Evolutionary conservation across 1,140 invertebrate genomes (phyloP).

Genomic region (Anastrepha ludens): DNA sequence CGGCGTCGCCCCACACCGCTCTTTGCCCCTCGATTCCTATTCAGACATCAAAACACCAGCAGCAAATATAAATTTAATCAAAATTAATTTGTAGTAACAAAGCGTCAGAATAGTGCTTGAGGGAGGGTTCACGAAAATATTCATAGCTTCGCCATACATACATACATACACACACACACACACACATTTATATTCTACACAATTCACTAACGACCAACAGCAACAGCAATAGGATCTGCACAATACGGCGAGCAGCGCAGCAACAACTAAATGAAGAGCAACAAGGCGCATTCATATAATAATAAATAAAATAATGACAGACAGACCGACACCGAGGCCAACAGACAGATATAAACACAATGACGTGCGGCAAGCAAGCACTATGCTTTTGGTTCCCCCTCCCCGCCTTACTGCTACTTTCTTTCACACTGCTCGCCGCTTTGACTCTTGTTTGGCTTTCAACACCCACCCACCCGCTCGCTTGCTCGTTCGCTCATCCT

Average conservation of each 20-base stretch:
- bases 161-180: too few relatives aligned
- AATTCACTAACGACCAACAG: slow-evolving; percentile 30
- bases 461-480: background rate
- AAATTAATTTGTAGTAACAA: slow-evolving; percentile 46
- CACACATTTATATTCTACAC: background rate
- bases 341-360: background rate
- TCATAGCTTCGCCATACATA: slow-evolving; percentile 1
- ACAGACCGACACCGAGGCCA: slow-evolving; percentile 4
- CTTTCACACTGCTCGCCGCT: background rate
- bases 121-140: background rate
- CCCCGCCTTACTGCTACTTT: background rate
- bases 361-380: background rate
- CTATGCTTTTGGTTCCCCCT: background rate
- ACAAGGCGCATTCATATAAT: background rate
- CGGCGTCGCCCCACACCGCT: background rate
- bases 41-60: background rate
- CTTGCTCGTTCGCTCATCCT: background rate
- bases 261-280: background rate
- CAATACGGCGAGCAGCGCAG: background rate
- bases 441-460: background rate
- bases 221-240: background rate
- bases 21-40: background rate
- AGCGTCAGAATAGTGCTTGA: background rate
- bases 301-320: slow-evolving; percentile 52
- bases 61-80: slow-evolving; percentile 49